Evolutionary conservation across 2,113 vertebrate genomes (phyloP), one percentile per base, ranked within the genome.

Genomic region (Acrocephalus arundinaceus): DNA sequence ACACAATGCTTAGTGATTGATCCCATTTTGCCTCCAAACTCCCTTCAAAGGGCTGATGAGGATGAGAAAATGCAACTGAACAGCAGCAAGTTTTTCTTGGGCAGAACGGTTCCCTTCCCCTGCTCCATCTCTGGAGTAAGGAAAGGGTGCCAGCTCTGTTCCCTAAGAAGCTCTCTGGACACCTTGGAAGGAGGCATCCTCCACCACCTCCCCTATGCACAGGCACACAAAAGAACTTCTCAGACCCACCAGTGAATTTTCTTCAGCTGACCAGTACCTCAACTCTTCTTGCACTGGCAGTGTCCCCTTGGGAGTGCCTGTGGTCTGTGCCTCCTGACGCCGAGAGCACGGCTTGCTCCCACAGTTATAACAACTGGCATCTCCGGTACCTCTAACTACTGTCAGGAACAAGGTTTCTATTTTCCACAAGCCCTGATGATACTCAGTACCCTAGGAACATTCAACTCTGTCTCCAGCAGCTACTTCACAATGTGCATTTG

Each of bases 271-370:
- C 35, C 65, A 63, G 31, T 7, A 12, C 3, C 30, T 31, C 67
- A 62, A 0, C 27, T 63, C 41, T 43, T 54, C 52, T 85, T 54
- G 52, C 0, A 0, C 46, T 39, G n/a, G 25, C 1, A 4, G 1
- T 21, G 23, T 73, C 23, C 66, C 58, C 61, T 33, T 0, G 1
- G 18, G 30, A 85, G 25, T 0, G 0, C 85, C 63, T 12, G 16
- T 16, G 46, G 33, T 20, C 86, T 71, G 48, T 10, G 46, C 23
- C 46, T 68, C 33, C 74, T 4, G 22, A n/a, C 21, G 59, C 85
- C 0, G 0, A 52, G 43, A 59, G 70, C 1, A 0, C 5, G 24
- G 55, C 57, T 61, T 30, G 54, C 82, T 91, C 59, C 63, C 80
- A 43, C 66, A 43, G 19, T 27, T 30, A 39, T 2, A 73, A 49